Evolutionary conservation across 2,113 vertebrate species (phyloP).

Genomic region (Drymodes brunneopygia): DNA sequence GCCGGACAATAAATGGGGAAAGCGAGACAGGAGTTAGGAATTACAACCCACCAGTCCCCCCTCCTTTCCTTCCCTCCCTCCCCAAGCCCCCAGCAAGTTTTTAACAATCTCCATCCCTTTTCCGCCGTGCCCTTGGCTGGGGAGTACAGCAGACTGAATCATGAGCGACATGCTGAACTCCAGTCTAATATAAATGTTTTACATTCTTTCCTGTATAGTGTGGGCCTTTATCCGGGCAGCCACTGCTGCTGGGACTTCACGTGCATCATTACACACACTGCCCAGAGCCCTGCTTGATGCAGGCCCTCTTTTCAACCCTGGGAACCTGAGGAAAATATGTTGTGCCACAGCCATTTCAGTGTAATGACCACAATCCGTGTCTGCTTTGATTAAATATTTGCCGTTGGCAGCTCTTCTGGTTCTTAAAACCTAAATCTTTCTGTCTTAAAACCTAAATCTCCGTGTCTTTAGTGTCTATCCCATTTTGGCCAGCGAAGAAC

Average conservation of each 20-base stretch:
- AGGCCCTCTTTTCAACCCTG: conserved; percentile 4
- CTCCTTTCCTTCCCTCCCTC: neutral
- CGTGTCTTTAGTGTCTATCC: neutral
- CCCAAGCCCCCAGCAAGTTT: neutral
- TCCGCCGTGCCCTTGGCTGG: conserved; percentile 16
- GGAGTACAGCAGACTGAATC: conserved; percentile 24
- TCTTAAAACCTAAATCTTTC: neutral
- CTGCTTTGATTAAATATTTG: neutral
- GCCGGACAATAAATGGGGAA: conserved; percentile 51
- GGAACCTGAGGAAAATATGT: neutral
- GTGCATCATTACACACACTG: conserved; percentile 9
- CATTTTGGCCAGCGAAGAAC: neutral
- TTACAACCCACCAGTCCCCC: conserved; percentile 11
- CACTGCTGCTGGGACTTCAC: conserved; percentile 34
- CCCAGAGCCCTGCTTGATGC: neutral
- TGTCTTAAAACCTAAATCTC: neutral
- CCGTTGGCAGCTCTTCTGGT: neutral
- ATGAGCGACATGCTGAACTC: conserved; percentile 40
- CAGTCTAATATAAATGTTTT: conserved; percentile 40
- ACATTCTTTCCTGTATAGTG: conserved; percentile 38
- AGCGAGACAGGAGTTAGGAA: conserved; percentile 59
- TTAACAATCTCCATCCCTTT: conserved; percentile 49
- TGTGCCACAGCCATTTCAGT: neutral
- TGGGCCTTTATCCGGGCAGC: conserved; percentile 11
- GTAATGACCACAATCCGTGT: neutral